A percentile compares a stretch with the other conserved stretches of the same genome.
Evolutionary conservation across 2,113 vertebrate genomes (phyloP).

Genomic region (Callorhinus ursinus): DNA sequence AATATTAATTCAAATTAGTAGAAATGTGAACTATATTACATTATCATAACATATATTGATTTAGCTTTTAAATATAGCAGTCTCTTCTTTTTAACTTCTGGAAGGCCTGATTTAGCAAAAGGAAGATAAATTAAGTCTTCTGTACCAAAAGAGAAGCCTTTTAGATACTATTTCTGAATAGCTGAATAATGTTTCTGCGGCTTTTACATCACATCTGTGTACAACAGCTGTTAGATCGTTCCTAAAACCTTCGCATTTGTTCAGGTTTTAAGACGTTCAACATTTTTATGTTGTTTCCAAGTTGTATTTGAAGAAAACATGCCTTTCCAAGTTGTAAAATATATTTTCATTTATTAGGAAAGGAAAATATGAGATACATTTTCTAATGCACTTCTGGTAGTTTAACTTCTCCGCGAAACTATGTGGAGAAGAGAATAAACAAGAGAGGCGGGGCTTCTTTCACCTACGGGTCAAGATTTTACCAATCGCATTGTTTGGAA

Average conservation of each 20-base stretch:
- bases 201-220: background rate
- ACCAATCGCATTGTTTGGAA: background rate
- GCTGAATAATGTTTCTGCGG: background rate
- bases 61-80: background rate
- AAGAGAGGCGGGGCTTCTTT: background rate
- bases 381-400: background rate
- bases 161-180: background rate
- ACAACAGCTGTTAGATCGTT: constrained; percentile 42
- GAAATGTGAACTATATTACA: background rate
- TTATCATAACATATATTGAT: background rate
- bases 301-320: constrained; percentile 52
- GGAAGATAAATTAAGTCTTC: background rate
- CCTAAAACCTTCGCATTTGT: constrained; percentile 29
- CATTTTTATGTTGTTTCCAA: constrained; percentile 62
- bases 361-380: constrained; percentile 32
- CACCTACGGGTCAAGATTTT: background rate
- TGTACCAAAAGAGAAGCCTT: constrained; percentile 23
- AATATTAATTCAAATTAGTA: background rate
- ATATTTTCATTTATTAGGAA: constrained; percentile 48
- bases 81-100: constrained; percentile 29
- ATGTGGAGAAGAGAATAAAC: background rate
- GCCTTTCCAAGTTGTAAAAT: constrained; percentile 34
- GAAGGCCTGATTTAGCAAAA: background rate
- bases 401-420: background rate
- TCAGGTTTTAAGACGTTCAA: constrained; percentile 24